Evolutionary conservation across 2,113 vertebrate species (phyloP).

Genomic region (Scytalopus superciliaris): DNA sequence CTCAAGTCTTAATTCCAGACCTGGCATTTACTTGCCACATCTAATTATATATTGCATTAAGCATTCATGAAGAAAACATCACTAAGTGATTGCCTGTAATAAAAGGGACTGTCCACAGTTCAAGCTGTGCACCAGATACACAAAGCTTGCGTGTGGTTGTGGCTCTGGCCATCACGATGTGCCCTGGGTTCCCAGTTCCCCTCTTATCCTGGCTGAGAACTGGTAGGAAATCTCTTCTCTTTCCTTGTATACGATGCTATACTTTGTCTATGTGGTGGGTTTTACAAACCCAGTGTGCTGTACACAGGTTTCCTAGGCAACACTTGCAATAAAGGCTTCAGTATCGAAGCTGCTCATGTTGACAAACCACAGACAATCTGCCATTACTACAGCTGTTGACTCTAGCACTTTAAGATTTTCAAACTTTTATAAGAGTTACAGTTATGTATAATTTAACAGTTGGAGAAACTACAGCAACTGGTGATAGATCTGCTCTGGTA

Average conservation of each 20-base stretch:
- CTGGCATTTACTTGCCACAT: neutral
- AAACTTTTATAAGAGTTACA: neutral
- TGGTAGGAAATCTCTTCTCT: neutral
- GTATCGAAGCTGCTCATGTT: slow-evolving; percentile 10
- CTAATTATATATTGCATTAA: neutral
- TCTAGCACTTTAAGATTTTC: neutral
- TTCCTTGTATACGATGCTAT: neutral
- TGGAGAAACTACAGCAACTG: neutral
- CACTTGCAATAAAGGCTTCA: slow-evolving; percentile 7
- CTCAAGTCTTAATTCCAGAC: neutral
- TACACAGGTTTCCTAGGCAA: slow-evolving; percentile 46
- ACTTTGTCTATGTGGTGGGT: neutral
- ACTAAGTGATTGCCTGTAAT: neutral
- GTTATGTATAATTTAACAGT: neutral
- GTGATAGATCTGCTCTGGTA: neutral
- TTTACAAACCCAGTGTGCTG: neutral
- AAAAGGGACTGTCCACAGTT: neutral
- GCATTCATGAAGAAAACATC: neutral
- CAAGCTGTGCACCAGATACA: neutral
- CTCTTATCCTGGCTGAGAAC: neutral
- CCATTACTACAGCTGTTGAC: neutral
- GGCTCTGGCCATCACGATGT: neutral
- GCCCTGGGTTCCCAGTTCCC: neutral
- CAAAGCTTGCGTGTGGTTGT: neutral
- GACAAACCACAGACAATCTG: slow-evolving; percentile 10